Conservation (phyloP, 2,113 vertebrate species). For the Myiozetetes cayanensis region DNA sequence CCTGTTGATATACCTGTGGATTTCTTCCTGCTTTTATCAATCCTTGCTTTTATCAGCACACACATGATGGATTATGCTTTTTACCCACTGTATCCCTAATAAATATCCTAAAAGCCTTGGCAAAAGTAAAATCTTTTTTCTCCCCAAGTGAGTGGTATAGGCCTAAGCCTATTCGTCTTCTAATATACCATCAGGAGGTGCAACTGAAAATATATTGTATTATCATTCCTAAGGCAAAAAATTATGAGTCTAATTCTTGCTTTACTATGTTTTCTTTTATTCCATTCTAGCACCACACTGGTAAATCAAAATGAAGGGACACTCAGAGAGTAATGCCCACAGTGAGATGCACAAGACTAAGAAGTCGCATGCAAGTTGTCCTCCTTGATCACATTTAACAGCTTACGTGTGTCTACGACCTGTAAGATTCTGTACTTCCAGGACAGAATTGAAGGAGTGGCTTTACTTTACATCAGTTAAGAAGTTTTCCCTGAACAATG, state of each 20-base stretch:
- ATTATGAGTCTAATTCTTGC: not conserved
- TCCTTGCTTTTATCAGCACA: not conserved
- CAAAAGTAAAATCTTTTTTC: not conserved
- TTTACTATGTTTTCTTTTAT: not conserved
- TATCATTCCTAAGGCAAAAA: not conserved
- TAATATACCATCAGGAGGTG: not conserved
- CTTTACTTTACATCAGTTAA: not conserved
- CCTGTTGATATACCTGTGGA: not conserved
- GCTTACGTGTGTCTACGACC: accelerated
- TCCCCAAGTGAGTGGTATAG: not conserved
- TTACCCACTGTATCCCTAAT: not conserved
- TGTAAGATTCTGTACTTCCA: not conserved
- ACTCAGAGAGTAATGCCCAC: not conserved
- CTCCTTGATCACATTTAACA: not conserved
- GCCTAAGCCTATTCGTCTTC: not conserved
- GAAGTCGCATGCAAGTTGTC: accelerated
- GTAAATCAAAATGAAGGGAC: not conserved
- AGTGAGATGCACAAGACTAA: not conserved
- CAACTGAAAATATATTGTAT: not conserved
- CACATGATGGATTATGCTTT: not conserved
- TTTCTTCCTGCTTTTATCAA: not conserved
- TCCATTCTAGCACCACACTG: not conserved
- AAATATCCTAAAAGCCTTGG: not conserved
- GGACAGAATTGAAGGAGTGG: not conserved
- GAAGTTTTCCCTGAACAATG: not conserved